Percentiles rank a stretch among this genome's conserved stretches.
Conservation (phyloP, 2,888 invertebrate genomes). For the Cephus spinipes region DNA sequence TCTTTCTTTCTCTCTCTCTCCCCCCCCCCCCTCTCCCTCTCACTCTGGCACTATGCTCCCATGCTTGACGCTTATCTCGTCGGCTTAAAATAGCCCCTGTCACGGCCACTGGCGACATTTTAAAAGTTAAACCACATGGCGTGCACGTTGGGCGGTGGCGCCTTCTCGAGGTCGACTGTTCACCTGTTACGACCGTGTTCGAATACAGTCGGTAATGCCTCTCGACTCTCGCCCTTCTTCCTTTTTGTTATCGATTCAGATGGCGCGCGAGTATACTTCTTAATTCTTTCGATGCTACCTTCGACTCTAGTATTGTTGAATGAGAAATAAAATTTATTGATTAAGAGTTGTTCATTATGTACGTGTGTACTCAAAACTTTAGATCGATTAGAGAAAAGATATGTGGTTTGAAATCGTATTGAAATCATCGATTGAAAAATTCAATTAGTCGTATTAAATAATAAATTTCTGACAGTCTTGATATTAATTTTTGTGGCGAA, state of each 20-base stretch:
- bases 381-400: too few relatives aligned
- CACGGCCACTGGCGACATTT: constrained; percentile 66
- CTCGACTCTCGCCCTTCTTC: constrained; percentile 10
- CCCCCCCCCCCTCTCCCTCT: constrained; percentile 11
- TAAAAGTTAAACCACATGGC: constrained; percentile 55
- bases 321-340: too few relatives aligned
- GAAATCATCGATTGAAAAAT: too few relatives aligned
- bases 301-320: too few relatives aligned
- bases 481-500: too few relatives aligned
- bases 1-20: constrained; percentile 25
- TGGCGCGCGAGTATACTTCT: too few relatives aligned
- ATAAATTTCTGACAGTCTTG: too few relatives aligned
- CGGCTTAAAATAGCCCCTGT: constrained; percentile 65
- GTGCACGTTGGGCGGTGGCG: constrained; percentile 30
- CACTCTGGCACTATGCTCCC: constrained; percentile 20
- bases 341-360: too few relatives aligned
- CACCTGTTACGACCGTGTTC: constrained; percentile 11
- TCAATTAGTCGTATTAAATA: too few relatives aligned
- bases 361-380: too few relatives aligned
- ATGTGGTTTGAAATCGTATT: too few relatives aligned
- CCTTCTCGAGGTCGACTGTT: constrained; percentile 31
- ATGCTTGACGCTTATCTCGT: constrained; percentile 59
- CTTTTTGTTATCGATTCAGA: background rate
- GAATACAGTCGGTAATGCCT: background rate
- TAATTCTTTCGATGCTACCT: too few relatives aligned